A percentile compares a stretch with the other conserved stretches of the same genome.
Conservation (phyloP, 2,113 vertebrate species). For the Lethenteron reissneri region DNA sequence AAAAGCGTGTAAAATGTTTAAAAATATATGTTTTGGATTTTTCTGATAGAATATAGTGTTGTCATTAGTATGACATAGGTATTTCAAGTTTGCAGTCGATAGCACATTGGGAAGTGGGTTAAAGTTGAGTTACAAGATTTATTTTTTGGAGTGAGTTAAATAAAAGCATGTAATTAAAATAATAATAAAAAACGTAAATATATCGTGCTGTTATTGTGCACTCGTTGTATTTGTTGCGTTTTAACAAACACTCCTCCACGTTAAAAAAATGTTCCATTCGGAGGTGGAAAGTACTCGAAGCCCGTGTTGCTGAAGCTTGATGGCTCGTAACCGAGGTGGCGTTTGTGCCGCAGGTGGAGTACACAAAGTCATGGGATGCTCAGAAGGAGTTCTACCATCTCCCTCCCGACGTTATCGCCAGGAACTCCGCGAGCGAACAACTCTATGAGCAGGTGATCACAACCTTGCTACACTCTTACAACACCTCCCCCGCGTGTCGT, state of each 20-base stretch:
- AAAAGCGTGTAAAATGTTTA: no score
- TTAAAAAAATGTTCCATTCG: neutral
- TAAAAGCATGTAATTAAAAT: no score
- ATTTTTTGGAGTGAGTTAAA: no score
- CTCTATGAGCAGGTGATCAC: slow-evolving; percentile 4
- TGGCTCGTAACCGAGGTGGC: no score
- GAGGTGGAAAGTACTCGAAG: no score
- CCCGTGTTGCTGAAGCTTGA: no score
- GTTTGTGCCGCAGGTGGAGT: slow-evolving; percentile 7
- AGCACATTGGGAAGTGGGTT: no score
- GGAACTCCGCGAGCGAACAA: slow-evolving; percentile 5
- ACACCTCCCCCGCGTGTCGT: neutral
- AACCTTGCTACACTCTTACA: neutral
- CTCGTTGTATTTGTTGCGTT: neutral
- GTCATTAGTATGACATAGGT: no score
- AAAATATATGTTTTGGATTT: no score
- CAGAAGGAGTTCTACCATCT: slow-evolving; percentile 7
- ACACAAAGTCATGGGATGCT: slow-evolving; percentile 7
- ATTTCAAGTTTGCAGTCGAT: no score
- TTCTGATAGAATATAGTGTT: no score
- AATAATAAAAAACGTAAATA: slow-evolving; percentile 9
- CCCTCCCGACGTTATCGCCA: neutral
- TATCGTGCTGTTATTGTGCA: neutral
- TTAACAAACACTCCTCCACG: neutral
- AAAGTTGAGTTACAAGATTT: no score